Evolutionary conservation across 2,888 invertebrate genomes (phyloP).

Genomic region (Cordylochernes scorpioides): DNA sequence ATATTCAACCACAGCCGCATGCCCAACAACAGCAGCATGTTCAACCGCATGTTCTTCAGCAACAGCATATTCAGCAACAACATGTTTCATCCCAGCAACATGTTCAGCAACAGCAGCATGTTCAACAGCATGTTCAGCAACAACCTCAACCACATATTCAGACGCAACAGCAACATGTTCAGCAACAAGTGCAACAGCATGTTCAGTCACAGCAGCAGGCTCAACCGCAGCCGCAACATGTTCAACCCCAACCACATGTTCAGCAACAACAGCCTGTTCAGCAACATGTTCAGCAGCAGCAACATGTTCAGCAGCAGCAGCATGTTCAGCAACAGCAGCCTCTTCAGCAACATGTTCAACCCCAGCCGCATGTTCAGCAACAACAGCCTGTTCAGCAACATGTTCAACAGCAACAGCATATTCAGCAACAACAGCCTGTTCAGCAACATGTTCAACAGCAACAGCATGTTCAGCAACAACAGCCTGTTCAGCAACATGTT

Average conservation of each 20-base stretch:
- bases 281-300: background rate
- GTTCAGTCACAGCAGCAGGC: background rate
- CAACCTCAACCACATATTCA: background rate
- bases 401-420: background rate
- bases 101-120: background rate
- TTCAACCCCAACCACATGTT: background rate
- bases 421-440: background rate
- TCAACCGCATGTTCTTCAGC: background rate
- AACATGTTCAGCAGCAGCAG: background rate
- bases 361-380: background rate
- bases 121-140: background rate
- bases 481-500: background rate
- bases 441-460: background rate
- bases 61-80: background rate
- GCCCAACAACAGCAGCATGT: background rate
- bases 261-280: conserved; percentile 1
- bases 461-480: conserved; percentile 1
- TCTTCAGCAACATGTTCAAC: background rate
- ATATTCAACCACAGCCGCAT: no score
- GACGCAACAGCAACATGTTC: background rate
- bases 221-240: background rate
- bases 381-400: background rate
- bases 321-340: background rate
- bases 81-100: background rate
- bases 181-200: background rate